A percentile compares a stretch with the other conserved stretches of the same genome.
These are phyloP conservation scores for Prionchulus punctatus DNA, from an alignment of 2,888 invertebrate species.

Conservation along the genomic window DNA sequence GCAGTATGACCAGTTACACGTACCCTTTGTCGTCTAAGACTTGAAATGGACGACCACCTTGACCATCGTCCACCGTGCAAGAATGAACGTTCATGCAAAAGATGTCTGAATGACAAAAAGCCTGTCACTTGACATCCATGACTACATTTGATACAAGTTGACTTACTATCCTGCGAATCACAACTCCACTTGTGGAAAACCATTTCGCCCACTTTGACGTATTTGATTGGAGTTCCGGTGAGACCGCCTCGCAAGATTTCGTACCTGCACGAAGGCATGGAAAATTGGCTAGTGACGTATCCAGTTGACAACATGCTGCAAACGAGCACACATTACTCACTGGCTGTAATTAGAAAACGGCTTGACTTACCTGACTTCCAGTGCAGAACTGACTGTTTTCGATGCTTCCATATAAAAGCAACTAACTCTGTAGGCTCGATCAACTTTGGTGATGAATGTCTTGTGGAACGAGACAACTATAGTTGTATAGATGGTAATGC, in stretches of 20 bases:
- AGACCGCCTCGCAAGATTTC: slow-evolving; percentile 5
- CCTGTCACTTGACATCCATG: no score
- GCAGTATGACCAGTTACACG: no score
- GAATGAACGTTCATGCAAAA: slow-evolving; percentile 12
- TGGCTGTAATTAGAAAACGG: no score
- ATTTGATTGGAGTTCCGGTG: slow-evolving; percentile 4
- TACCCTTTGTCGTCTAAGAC: slow-evolving; percentile 6
- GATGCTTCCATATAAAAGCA: slow-evolving; percentile 11
- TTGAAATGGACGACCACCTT: neutral
- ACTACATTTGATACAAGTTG: no score
- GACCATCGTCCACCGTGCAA: slow-evolving; percentile 10
- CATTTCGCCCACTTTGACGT: slow-evolving; percentile 10
- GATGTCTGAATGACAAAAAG: slow-evolving; percentile 8
- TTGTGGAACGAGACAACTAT: slow-evolving; percentile 10
- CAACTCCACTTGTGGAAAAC: slow-evolving; percentile 11
- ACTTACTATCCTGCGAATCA: slow-evolving; percentile 6
- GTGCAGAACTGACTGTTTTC: slow-evolving; percentile 1
- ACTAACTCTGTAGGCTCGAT: slow-evolving; percentile 10
- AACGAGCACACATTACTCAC: no score
- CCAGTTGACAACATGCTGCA: slow-evolving; percentile 12
- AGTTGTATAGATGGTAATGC: slow-evolving; percentile 7
- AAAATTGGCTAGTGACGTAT: neutral
- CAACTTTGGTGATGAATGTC: slow-evolving; percentile 11
- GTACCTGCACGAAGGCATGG: slow-evolving; percentile 11
- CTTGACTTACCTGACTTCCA: no score